These are phyloP conservation scores for Bombyx mori DNA, from an alignment of 1,140 invertebrate genomes.

Conservation along the genomic window DNA sequence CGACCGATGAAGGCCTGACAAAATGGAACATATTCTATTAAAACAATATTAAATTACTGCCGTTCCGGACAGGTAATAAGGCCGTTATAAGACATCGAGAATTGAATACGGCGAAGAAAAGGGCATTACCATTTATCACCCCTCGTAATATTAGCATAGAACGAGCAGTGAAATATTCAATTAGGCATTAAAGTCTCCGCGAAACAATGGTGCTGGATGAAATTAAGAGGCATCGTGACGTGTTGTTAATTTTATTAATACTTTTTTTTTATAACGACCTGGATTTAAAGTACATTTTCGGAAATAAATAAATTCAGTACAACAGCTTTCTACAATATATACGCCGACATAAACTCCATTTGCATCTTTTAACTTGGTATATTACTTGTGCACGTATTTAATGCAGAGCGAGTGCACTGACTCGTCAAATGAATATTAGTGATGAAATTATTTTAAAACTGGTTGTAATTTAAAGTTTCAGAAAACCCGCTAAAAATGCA, in stretches of 20 bases:
- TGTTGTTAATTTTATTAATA: conserved; percentile 35
- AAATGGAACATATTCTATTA: too few relatives aligned
- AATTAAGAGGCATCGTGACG: conserved; percentile 25
- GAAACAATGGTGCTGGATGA: conserved; percentile 15
- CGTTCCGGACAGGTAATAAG: too few relatives aligned
- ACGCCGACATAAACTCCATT: conserved; percentile 23
- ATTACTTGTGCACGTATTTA: too few relatives aligned
- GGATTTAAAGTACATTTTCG: conserved; percentile 44
- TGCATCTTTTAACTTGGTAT: conserved; percentile 8
- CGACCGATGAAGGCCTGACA: too few relatives aligned
- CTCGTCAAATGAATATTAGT: conserved; percentile 10
- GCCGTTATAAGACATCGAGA: conserved; percentile 1
- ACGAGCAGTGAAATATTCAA: conserved; percentile 23
- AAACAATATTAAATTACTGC: too few relatives aligned
- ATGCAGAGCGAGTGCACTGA: background rate
- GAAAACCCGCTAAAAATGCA: too few relatives aligned
- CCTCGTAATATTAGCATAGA: conserved; percentile 22
- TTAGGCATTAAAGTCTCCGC: conserved; percentile 19
- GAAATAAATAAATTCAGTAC: conserved; percentile 35
- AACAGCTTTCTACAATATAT: conserved; percentile 33
- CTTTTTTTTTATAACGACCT: conserved; percentile 48
- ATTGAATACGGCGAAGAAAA: conserved; percentile 14
- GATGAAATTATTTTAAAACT: too few relatives aligned
- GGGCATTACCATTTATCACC: conserved; percentile 25
- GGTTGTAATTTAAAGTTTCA: too few relatives aligned